A percentile compares a stretch with the other conserved stretches of the same genome.
Conservation (phyloP, 2,113 vertebrate genomes). For the Corapipo altera region DNA sequence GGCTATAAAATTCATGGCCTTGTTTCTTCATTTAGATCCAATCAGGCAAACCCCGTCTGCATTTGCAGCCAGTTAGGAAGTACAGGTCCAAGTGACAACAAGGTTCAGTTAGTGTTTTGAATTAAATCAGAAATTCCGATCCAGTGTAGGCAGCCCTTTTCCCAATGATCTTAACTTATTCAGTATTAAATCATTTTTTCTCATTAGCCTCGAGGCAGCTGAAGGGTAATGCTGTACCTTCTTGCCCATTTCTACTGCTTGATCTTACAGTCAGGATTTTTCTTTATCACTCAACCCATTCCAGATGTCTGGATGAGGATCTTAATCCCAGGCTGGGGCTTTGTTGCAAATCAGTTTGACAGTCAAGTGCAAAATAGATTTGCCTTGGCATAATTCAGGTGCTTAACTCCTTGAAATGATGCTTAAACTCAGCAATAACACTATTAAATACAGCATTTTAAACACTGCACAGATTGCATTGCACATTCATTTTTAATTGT, state of each 20-base stretch:
- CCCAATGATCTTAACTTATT: background rate
- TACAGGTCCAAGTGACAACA: background rate
- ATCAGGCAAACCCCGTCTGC: background rate
- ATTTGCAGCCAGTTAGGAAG: background rate
- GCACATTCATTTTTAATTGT: background rate
- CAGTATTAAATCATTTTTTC: background rate
- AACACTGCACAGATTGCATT: background rate
- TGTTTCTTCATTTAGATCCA: background rate
- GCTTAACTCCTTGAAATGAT: background rate
- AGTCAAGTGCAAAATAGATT: background rate
- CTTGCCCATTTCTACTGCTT: background rate
- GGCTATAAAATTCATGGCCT: background rate
- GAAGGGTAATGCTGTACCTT: background rate
- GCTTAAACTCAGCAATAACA: background rate
- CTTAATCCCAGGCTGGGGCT: background rate
- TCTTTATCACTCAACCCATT: background rate
- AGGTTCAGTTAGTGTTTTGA: background rate
- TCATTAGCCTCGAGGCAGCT: background rate
- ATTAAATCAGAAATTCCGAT: constrained; percentile 6
- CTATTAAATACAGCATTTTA: background rate
- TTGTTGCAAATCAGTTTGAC: constrained; percentile 30
- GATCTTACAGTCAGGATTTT: background rate
- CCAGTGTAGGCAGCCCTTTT: background rate
- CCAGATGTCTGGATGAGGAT: constrained; percentile 23
- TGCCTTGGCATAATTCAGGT: background rate